These are phyloP conservation scores for Pheosia tremula DNA, from an alignment of 2,888 invertebrate species.

Conservation along the genomic window DNA sequence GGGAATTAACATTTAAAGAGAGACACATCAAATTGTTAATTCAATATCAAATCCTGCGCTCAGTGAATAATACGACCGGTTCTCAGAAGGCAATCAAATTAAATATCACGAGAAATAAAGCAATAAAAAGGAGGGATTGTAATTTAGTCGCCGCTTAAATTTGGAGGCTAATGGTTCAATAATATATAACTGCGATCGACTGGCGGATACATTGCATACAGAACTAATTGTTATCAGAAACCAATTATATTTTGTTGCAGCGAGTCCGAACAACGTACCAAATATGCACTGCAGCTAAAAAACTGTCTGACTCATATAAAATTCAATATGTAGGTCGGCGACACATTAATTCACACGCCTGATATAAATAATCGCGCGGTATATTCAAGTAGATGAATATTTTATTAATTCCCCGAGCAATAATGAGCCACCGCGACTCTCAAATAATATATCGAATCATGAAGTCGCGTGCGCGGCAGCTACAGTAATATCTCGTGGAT, in stretches of 20 bases:
- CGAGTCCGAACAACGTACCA: conserved; percentile 11
- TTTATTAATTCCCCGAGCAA: conserved; percentile 1
- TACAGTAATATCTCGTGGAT: conserved; percentile 18
- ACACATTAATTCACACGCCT: conserved; percentile 1
- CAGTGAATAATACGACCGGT: conserved; percentile 43
- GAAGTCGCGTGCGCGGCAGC: conserved; percentile 14
- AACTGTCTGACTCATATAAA: conserved; percentile 6
- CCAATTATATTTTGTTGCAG: conserved; percentile 22
- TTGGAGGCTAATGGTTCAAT: conserved; percentile 58
- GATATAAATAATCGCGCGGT: conserved; percentile 2
- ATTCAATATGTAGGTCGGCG: neutral
- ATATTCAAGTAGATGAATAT: neutral
- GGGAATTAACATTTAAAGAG: conserved; percentile 52
- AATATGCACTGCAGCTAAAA: conserved; percentile 19
- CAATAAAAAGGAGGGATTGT: conserved; percentile 56
- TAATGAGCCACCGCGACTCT: conserved; percentile 3
- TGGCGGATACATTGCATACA: conserved; percentile 15
- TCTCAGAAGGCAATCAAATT: conserved; percentile 49
- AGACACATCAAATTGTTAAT: conserved; percentile 43
- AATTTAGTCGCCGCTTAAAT: conserved; percentile 46
- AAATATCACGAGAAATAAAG: conserved; percentile 60
- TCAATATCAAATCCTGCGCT: conserved; percentile 38
- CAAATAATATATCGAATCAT: conserved; percentile 13
- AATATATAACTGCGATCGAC: conserved; percentile 28
- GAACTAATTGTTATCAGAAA: conserved; percentile 25